Conservation (phyloP, 2,797 vertebrate species). For the Spinibarbus caldwelli region DNA sequence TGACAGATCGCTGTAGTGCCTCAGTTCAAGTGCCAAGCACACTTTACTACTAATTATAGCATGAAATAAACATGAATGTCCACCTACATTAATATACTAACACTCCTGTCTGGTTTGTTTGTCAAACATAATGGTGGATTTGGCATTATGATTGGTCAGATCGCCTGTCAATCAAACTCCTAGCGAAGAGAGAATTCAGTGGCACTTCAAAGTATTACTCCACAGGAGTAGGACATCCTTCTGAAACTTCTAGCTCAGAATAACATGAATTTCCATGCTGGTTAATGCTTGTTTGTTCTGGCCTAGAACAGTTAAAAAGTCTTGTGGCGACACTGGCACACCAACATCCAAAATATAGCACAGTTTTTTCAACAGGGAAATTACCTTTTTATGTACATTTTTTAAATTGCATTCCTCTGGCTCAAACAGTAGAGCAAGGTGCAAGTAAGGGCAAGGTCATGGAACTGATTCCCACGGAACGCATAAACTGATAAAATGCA, state of each 20-base stretch:
- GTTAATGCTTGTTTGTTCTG: not conserved
- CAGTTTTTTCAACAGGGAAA: not conserved
- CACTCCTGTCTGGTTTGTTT: too few species aligned
- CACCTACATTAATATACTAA: too few species aligned
- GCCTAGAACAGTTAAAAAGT: not conserved
- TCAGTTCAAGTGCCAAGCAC: too few species aligned
- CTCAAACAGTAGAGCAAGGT: not conserved
- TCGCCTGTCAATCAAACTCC: too few species aligned
- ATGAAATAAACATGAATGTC: too few species aligned
- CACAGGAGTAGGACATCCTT: not conserved
- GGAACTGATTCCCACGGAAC: not conserved
- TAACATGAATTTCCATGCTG: not conserved
- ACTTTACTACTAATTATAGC: too few species aligned
- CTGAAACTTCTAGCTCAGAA: not conserved
- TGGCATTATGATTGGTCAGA: too few species aligned
- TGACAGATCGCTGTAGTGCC: too few species aligned
- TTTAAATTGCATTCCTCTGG: not conserved
- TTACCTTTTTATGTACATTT: too few species aligned
- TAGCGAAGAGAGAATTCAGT: not conserved
- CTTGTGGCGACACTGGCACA: not conserved
- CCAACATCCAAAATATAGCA: not conserved
- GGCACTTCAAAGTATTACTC: not conserved
- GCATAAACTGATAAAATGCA: not conserved
- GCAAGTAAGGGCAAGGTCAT: not conserved
- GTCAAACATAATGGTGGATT: too few species aligned